These are phyloP conservation scores for Acrossocheilus fasciatus DNA, from an alignment of 2,797 vertebrate genomes.

Conservation along the genomic window DNA sequence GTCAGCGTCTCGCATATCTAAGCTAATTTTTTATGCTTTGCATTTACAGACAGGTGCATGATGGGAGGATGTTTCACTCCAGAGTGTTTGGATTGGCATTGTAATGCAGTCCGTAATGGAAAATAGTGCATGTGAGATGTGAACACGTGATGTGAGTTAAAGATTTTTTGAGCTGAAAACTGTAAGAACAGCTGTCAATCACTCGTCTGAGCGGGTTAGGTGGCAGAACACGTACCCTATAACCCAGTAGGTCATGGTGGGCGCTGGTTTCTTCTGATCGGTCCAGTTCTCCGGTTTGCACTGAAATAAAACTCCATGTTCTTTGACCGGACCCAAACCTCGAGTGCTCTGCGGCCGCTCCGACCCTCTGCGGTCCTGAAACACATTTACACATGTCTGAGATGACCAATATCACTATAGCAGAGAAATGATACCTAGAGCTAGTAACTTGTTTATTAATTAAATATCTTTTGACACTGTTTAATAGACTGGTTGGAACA, in stretches of 20 bases:
- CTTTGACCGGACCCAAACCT: constrained; percentile 84
- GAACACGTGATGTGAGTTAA: too few relatives aligned
- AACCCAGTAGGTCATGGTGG: constrained; percentile 95
- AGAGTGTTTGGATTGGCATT: too few relatives aligned
- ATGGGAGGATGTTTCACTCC: background rate
- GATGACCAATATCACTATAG: background rate
- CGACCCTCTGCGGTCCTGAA: constrained; percentile 70
- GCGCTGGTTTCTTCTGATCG: constrained; percentile 89
- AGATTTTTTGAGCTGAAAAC: too few relatives aligned
- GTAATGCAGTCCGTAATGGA: background rate
- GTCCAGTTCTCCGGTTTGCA: constrained; percentile 92
- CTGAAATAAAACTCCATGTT: constrained; percentile 95
- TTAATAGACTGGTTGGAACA: background rate
- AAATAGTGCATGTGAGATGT: background rate
- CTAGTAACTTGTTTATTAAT: background rate
- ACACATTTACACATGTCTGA: background rate
- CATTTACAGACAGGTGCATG: background rate
- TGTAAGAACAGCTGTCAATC: too few relatives aligned
- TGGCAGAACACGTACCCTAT: constrained; percentile 83
- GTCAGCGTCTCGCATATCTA: background rate
- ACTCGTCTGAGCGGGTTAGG: too few relatives aligned
- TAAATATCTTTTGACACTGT: background rate
- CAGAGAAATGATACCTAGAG: background rate
- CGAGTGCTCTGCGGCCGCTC: constrained; percentile 67
- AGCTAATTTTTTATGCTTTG: background rate